Evolutionary conservation across 30 jellyfish, hydroid and myxozoan species (phyloP), one percentile per base, ranked within the genome.

Genomic region (Aurelia coerulea): DNA sequence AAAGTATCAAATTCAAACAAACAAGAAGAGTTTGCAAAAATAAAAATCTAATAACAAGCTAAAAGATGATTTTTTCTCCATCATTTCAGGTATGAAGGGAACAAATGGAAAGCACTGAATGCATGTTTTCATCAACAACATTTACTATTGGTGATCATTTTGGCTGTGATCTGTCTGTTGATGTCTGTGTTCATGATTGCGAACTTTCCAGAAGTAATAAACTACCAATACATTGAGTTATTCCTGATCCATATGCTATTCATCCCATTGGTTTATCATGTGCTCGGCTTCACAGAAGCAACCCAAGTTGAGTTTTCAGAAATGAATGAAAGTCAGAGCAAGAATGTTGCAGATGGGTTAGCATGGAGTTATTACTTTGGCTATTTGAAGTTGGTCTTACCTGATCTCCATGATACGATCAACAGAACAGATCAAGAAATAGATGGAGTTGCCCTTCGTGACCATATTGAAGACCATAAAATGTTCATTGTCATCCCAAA

Each of bases 331-430:
- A 63, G 65, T 13, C 83, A 81, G 66, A 84, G 68, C 51, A 91
- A 91, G 59, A 80, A 91, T 85, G 88, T 91, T 73, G 98, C 98
- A 18, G 93, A 70, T 52, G 98, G 98, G 56, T 33, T 91, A 39
- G 98, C 98, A 2, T 85, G 98, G 98, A 86, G 98, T 32, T 91
- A 60, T 69, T 91, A 91, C 68, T 91, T 78, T 91, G 98, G 98
- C 4, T 91, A 91, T 63, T 80, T 91, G 60, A 85, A 91, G 76
- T 56, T 79, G 64, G 75, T 82, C 18, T 77, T 91, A 33, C 98
- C 98, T 6, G 65, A 78, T 46, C 52, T 86, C 70, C 49, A 78
- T 52, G 86, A 62, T 16, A 64, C 64, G n/a, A 29, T 91, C 49
- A 56, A 68, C 65, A 31, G 31, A 29, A 85, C 97, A 3, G 85